Base-by-base conservation (phyloP, 2,888 invertebrate genomes). In the Barypeithes pellucidus region DNA sequence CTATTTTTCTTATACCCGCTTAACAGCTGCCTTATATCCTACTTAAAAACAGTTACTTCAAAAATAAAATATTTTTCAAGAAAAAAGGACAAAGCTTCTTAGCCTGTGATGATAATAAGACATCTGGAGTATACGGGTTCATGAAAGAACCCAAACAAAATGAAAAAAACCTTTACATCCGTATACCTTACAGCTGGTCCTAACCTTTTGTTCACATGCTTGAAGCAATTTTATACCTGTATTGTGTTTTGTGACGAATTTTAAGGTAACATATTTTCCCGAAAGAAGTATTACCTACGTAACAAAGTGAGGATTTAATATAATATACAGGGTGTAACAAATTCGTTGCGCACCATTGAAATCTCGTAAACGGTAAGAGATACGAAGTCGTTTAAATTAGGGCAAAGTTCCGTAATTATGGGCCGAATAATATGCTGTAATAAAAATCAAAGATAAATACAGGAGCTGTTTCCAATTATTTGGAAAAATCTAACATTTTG, bases 181-280 rank as follows among this genome's bases (percentile, higher is more conserved):
- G 12, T 50, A 47, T 47, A 47, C 63, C 50, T 63, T 63, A 33
- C 63, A 63, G 47, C 43, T 47, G 45, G 63, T 24, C 45, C 47
- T 33, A 41, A 22, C 24, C 22, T 50, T 50, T 50, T n/a, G 2
- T 50, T 50, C 50, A n/a, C 50, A 50, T 24, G 50, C 50, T 24
- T 63, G 18, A 33, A 63, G 47, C 43, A 63, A 63, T 63, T 47
- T 63, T 63, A 63, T 50, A 63, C 63, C 63, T 63, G 63, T 9
- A 47, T 12, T 29, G 22, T 50, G 50, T 24, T 50, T 20, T 22
- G 24, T 50, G 22, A 24, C 22, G n/a, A 22, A 5, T 50, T 50
- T 50, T 50, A 22, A n/a, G n/a, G 22, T 50, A 50, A 50, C 5
- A 39, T 36, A 24, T 43, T 24, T 24, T 22, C 22, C 50, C 24